Conservation (phyloP, 2,888 invertebrate species). For the Quadroppia sp. region DNA sequence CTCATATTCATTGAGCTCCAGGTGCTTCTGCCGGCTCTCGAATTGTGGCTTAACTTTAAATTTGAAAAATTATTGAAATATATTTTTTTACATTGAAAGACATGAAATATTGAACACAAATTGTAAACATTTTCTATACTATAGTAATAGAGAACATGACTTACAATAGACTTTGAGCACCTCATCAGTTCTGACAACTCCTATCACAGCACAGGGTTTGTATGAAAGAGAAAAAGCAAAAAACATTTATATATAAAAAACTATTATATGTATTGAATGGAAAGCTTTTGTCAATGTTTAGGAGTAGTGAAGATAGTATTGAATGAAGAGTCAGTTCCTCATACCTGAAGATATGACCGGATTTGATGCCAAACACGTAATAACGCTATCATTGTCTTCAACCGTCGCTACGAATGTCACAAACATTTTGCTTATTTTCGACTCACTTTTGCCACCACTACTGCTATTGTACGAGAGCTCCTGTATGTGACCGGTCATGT, state of each 20-base stretch:
- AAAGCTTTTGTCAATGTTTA: neutral
- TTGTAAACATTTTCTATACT: no score
- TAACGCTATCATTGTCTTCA: conserved; percentile 28
- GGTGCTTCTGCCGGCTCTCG: neutral
- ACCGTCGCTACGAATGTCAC: conserved; percentile 6
- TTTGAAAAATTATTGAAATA: neutral
- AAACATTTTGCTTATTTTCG: conserved; percentile 5
- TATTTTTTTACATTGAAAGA: no score
- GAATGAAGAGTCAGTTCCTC: neutral
- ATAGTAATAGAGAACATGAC: neutral
- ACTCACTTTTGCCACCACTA: neutral
- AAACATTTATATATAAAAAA: neutral
- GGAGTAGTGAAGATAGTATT: neutral
- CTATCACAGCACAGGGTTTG: no score
- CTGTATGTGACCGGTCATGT: neutral
- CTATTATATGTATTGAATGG: no score
- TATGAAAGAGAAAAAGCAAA: no score
- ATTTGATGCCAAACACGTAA: conserved; percentile 34
- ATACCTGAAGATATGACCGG: conserved; percentile 23
- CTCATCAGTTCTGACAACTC: conserved; percentile 27
- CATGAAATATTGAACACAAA: no score
- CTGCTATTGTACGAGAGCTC: neutral
- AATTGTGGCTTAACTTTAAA: conserved; percentile 27
- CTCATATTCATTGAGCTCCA: conserved; percentile 26
- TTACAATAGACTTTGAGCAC: conserved; percentile 10